Conservation (phyloP, 2,888 invertebrate genomes). For the Alsophila aescularia region DNA sequence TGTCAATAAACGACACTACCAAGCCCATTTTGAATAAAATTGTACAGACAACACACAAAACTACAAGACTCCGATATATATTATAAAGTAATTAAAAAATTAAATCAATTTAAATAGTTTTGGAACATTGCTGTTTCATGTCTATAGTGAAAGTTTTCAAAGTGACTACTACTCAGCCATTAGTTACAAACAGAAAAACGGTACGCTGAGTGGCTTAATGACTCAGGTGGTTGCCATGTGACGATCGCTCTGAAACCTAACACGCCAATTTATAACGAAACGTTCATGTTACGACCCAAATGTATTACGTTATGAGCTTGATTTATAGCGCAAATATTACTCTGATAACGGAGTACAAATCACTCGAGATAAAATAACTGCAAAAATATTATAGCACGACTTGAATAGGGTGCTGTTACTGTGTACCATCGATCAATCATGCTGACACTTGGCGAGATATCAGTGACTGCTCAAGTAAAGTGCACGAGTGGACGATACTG, state of each 20-base stretch:
- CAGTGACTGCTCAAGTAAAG: slow-evolving; percentile 43
- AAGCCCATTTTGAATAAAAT: no score
- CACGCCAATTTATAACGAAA: slow-evolving; percentile 37
- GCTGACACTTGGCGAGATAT: slow-evolving; percentile 59
- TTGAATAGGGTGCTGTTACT: slow-evolving; percentile 45
- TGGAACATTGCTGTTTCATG: no score
- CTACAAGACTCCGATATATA: no score
- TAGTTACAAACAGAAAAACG: slow-evolving; percentile 36
- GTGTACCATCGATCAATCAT: slow-evolving; percentile 64
- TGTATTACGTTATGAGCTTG: slow-evolving; percentile 36
- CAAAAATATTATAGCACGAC: slow-evolving; percentile 44
- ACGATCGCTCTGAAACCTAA: slow-evolving; percentile 28
- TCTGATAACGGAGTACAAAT: slow-evolving; percentile 39
- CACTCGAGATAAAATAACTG: slow-evolving; percentile 53
- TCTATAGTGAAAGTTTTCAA: no score
- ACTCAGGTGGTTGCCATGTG: slow-evolving; percentile 33
- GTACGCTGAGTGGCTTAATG: slow-evolving; percentile 34
- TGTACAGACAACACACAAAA: no score
- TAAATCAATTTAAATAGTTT: no score
- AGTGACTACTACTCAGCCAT: slow-evolving; percentile 32
- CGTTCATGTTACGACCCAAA: slow-evolving; percentile 33
- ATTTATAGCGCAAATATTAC: slow-evolving; percentile 37
- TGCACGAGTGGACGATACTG: slow-evolving; percentile 33
- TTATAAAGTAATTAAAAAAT: no score
- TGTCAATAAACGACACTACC: slow-evolving; percentile 26